phyloP scores from a whole-genome alignment of 2,797 vertebrate species.

The Meda fulgida region DNA sequence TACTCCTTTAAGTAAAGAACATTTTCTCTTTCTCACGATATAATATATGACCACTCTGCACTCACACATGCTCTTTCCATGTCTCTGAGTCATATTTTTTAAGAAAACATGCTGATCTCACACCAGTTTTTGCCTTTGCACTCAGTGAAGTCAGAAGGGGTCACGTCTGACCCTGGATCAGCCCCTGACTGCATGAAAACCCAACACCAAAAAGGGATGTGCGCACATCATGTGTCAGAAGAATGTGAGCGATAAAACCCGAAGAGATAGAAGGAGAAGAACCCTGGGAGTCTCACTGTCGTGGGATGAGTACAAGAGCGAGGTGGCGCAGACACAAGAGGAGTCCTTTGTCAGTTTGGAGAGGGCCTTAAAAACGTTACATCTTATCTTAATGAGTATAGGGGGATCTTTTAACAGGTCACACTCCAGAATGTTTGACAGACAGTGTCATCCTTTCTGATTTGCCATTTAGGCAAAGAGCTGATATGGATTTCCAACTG shows the following conservation, averaged over 20 bases:
- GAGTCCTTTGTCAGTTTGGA: constrained; percentile 79
- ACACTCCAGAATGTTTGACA: constrained; percentile 57
- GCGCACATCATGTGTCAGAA: constrained; percentile 29
- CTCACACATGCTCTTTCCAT: constrained; percentile 1
- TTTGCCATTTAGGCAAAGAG: constrained; percentile 29
- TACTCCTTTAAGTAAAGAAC: background rate
- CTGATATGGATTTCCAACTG: background rate
- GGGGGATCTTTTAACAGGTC: constrained; percentile 79
- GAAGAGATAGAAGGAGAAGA: constrained; percentile 54
- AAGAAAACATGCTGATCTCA: constrained; percentile 6
- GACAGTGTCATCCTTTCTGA: constrained; percentile 52
- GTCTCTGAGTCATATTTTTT: constrained; percentile 1
- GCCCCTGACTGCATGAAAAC: constrained; percentile 14
- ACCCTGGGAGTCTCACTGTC: constrained; percentile 46
- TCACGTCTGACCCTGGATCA: constrained; percentile 39
- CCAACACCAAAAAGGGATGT: constrained; percentile 17
- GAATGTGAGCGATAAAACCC: constrained; percentile 60
- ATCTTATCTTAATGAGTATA: constrained; percentile 82
- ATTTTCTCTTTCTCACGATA: constrained; percentile 25
- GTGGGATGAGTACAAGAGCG: constrained; percentile 44
- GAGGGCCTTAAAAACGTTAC: constrained; percentile 72
- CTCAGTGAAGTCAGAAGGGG: constrained; percentile 21
- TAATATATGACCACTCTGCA: background rate
- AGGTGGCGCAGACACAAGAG: constrained; percentile 76
- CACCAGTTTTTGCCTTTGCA: background rate